Conservation (phyloP, 2,888 invertebrate species). For the Nemapogon koenigi region DNA sequence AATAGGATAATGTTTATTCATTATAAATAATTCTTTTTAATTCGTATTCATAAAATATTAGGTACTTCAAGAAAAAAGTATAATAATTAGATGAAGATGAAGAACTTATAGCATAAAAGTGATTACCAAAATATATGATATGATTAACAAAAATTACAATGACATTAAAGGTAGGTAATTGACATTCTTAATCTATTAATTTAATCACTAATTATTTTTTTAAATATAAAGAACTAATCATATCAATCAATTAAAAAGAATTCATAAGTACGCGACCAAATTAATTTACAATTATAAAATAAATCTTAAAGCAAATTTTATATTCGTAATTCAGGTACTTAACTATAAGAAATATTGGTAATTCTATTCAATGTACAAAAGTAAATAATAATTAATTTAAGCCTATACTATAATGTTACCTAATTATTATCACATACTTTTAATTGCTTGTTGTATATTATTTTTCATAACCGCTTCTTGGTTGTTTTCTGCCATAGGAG, state of each 20-base stretch:
- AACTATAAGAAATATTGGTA: background rate
- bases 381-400: conserved; percentile 12
- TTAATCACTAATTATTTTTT: background rate
- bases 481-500: conserved; percentile 31
- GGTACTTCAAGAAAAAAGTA: too few species aligned
- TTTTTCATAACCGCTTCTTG: conserved; percentile 30
- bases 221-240: background rate
- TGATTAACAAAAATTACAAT: too few species aligned
- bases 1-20: too few species aligned
- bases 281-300: background rate
- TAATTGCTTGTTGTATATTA: conserved; percentile 34
- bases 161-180: too few species aligned
- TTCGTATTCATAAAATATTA: too few species aligned
- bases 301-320: too few species aligned
- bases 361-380: background rate
- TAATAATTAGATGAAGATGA: too few species aligned
- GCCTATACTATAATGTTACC: conserved; percentile 13
- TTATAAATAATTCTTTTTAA: too few species aligned
- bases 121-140: too few species aligned
- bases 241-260: background rate
- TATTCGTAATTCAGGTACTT: conserved; percentile 9
- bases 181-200: too few species aligned
- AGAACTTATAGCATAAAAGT: too few species aligned
- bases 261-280: background rate
- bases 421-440: conserved; percentile 29